Evolutionary conservation across 2,113 vertebrate genomes (phyloP).

Genomic region (Stigmatopora argus): DNA sequence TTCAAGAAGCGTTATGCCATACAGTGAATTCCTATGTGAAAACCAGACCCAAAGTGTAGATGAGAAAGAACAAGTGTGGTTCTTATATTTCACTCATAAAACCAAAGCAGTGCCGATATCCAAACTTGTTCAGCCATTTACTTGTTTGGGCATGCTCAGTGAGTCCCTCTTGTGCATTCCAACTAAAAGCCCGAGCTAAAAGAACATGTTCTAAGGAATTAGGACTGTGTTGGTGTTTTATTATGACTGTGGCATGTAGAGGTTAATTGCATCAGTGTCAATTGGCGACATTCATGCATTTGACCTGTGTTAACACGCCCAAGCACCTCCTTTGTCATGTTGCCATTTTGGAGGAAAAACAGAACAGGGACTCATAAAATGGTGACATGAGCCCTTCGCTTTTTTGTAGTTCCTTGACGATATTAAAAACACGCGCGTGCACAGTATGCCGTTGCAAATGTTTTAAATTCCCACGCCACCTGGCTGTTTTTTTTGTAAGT

Average conservation of each 20-base stretch:
- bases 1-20: background rate
- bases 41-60: background rate
- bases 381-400: slow-evolving; percentile 5
- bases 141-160: slow-evolving; percentile 42
- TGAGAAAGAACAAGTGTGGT: background rate
- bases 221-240: slow-evolving; percentile 15
- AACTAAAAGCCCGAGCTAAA: slow-evolving; percentile 20
- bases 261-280: slow-evolving; percentile 5
- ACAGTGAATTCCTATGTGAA: background rate
- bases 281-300: slow-evolving; percentile 15
- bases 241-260: slow-evolving; percentile 6
- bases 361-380: slow-evolving; percentile 25
- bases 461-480: background rate
- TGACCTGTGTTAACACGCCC: slow-evolving; percentile 17
- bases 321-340: slow-evolving; percentile 23
- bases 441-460: background rate
- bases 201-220: slow-evolving; percentile 11
- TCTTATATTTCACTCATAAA: background rate
- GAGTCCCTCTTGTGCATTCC: slow-evolving; percentile 39
- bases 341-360: slow-evolving; percentile 30
- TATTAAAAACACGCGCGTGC: background rate
- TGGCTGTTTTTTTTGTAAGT: too few species aligned
- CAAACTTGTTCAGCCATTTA: slow-evolving; percentile 4
- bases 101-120: slow-evolving; percentile 8
- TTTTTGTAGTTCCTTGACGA: slow-evolving; percentile 7